Conservation (phyloP, 2,888 invertebrate species). For the Quadroppia sp. region DNA sequence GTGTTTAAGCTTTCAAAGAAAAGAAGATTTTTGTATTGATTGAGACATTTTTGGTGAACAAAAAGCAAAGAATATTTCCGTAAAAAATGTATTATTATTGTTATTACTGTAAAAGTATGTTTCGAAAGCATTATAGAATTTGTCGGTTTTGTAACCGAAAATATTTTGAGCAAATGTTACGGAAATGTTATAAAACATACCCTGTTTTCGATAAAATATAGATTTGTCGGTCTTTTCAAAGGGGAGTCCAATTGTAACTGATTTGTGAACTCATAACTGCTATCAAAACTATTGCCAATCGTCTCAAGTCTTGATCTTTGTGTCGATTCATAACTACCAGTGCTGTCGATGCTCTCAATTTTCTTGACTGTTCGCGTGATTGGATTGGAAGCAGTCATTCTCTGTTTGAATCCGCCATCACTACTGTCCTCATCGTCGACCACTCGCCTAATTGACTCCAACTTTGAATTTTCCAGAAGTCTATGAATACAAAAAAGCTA, state of each 20-base stretch:
- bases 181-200: neutral
- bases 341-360: slow-evolving; percentile 24
- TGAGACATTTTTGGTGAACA: too few relatives aligned
- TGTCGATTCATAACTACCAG: neutral
- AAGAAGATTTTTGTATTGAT: too few relatives aligned
- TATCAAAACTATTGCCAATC: slow-evolving; percentile 15
- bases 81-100: too few relatives aligned
- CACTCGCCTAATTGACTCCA: neutral
- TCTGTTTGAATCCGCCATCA: slow-evolving; percentile 41
- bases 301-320: neutral
- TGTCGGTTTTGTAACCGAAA: too few relatives aligned
- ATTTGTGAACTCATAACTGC: neutral
- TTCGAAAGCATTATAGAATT: too few relatives aligned
- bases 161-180: too few relatives aligned
- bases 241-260: neutral
- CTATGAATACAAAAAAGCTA: neutral
- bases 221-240: slow-evolving; percentile 28
- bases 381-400: neutral
- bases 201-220: slow-evolving; percentile 2
- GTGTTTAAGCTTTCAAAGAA: too few relatives aligned
- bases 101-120: too few relatives aligned
- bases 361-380: slow-evolving; percentile 18
- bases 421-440: slow-evolving; percentile 38
- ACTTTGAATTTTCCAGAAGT: neutral
- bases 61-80: too few relatives aligned